Evolutionary conservation across 2,113 vertebrate genomes (phyloP), one percentile per base, ranked within the genome.

Genomic region (Gallinago jamesoni): DNA sequence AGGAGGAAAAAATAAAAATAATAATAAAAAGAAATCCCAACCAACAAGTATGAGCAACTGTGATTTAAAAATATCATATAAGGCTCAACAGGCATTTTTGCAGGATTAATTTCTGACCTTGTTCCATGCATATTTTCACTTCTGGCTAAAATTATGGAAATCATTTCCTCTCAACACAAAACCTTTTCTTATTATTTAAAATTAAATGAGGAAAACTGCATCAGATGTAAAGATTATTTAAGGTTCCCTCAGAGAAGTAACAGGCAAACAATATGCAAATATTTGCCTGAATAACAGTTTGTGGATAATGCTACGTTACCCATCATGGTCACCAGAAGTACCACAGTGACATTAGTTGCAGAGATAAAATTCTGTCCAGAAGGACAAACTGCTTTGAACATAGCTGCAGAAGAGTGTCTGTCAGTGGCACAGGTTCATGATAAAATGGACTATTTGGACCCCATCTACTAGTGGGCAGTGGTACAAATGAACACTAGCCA

Each of bases 91-190:
- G 31, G 53, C 74, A 67, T 89, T 85, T 85, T 84, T 83, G 39
- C 25, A 87, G 52, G 76, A 68, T 90, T 89, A 68, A 50, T 78
- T 96, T 93, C 73, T 90, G 53, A 93, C 27, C 43, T 69, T 6
- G 3, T 63, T 90, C 28, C 14, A 76, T 27, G 19, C 31, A 48
- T 86, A 75, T 70, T 93, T 93, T 90, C 27, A 72, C 76, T 91
- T 91, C 47, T 77, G 45, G 68, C 48, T 94, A 91, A 96, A 96
- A 87, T 87, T 95, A 91, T 75, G 64, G 37, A 91, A 96, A 94
- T 84, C 7, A 50, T 62, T 21, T 86, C 47, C 45, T 91, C n/a
- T 4, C 14, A 39, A 41, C 23, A 91, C 22, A 78, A 85, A 89
- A 59, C 3, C 28, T 14, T 9, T 50, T 91, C n/a, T 33, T 64